Conservation (phyloP, 2,888 invertebrate species). For the Pseudanteris insignis region DNA sequence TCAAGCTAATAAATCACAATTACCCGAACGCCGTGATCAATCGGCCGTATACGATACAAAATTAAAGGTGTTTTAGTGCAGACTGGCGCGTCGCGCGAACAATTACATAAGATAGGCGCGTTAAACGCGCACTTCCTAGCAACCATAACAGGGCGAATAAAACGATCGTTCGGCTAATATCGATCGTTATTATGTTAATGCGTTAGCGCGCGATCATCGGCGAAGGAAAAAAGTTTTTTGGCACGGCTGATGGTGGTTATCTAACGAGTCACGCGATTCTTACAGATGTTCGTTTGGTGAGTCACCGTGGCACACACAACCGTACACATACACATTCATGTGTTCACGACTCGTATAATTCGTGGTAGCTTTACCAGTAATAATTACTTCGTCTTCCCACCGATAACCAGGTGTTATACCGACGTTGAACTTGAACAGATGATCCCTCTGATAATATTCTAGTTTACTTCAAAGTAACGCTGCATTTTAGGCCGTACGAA, state of each 20-base stretch:
- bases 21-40: no score
- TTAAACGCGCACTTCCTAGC: no score
- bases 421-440: conserved; percentile 17
- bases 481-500: no score
- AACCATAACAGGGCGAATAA: no score
- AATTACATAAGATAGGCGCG: no score
- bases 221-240: conserved; percentile 14
- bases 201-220: neutral
- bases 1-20: no score
- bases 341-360: conserved; percentile 19
- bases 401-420: conserved; percentile 24
- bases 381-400: conserved; percentile 21
- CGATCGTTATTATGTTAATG: conserved; percentile 30
- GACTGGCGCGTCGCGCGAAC: no score
- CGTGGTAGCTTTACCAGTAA: conserved; percentile 7
- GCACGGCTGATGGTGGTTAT: conserved; percentile 18
- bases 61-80: no score
- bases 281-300: conserved; percentile 30
- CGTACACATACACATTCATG: conserved; percentile 1
- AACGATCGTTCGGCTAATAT: conserved; percentile 27
- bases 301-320: conserved; percentile 18
- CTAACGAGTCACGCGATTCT: conserved; percentile 32
- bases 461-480: no score
- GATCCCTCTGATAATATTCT: conserved; percentile 15
- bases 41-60: no score